Conservation (phyloP, 2,797 vertebrate species). For the Coregonus sp. region DNA sequence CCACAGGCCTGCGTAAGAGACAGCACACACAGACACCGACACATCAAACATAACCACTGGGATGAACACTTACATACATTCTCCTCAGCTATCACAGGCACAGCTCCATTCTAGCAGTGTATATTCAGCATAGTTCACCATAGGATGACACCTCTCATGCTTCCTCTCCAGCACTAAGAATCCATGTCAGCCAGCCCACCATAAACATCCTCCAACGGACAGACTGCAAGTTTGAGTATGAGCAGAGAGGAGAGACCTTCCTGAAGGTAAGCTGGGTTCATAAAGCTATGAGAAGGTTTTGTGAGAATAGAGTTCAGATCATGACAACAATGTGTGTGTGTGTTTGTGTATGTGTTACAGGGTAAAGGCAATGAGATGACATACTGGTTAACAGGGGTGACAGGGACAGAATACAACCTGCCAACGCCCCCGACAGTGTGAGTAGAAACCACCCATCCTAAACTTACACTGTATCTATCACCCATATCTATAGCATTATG, state of each 20-base stretch:
- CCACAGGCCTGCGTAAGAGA: constrained; percentile 91
- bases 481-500: not conserved
- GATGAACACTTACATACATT: not conserved
- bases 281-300: not conserved
- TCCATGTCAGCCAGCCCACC: constrained; percentile 89
- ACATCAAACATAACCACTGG: not conserved
- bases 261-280: constrained; percentile 82
- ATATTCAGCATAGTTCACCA: not conserved
- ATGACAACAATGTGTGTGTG: not conserved
- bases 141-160: not conserved
- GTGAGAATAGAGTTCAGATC: not conserved
- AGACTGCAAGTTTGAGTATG: constrained; percentile 87
- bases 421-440: constrained; percentile 90
- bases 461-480: not conserved
- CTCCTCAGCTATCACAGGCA: not conserved
- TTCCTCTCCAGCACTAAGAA: constrained; percentile 83
- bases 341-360: constrained; percentile 59
- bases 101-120: not conserved
- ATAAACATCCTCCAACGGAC: constrained; percentile 91
- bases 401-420: constrained; percentile 83
- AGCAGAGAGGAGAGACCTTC: constrained; percentile 89
- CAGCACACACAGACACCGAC: not conserved
- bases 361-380: constrained; percentile 93
- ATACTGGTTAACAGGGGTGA: constrained; percentile 92
- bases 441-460: constrained; percentile 62